Percentiles rank a stretch among this genome's conserved stretches.
These are phyloP conservation scores for Emydocephalus ijimae DNA, from an alignment of 2,113 vertebrate species.

Conservation along the genomic window DNA sequence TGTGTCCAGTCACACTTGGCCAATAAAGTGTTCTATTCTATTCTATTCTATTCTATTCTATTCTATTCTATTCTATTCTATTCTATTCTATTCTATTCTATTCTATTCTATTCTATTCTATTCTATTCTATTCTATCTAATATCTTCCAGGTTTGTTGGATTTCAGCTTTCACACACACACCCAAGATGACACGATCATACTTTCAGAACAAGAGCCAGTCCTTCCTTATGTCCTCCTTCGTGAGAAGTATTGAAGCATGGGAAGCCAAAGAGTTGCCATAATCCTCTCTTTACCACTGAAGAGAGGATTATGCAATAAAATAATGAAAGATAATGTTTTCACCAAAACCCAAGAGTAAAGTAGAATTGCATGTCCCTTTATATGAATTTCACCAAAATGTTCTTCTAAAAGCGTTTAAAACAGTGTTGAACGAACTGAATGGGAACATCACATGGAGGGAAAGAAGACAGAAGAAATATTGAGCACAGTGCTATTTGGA, in stretches of 20 bases:
- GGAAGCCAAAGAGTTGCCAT: neutral
- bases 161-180: neutral
- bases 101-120: no score
- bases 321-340: neutral
- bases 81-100: no score
- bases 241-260: neutral
- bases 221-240: neutral
- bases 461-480: neutral
- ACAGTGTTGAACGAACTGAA: neutral
- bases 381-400: neutral
- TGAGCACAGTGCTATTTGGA: neutral
- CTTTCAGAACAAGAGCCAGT: neutral
- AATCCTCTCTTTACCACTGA: no score
- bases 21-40: no score
- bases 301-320: neutral
- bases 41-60: no score
- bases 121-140: neutral
- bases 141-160: neutral
- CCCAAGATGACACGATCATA: neutral
- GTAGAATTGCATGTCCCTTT: neutral
- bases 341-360: neutral
- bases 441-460: neutral
- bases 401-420: neutral
- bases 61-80: neutral
- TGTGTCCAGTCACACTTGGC: no score